Conservation (phyloP, 37 sponge, comb jelly and placozoan species). For the Chondrosia reniformis region DNA sequence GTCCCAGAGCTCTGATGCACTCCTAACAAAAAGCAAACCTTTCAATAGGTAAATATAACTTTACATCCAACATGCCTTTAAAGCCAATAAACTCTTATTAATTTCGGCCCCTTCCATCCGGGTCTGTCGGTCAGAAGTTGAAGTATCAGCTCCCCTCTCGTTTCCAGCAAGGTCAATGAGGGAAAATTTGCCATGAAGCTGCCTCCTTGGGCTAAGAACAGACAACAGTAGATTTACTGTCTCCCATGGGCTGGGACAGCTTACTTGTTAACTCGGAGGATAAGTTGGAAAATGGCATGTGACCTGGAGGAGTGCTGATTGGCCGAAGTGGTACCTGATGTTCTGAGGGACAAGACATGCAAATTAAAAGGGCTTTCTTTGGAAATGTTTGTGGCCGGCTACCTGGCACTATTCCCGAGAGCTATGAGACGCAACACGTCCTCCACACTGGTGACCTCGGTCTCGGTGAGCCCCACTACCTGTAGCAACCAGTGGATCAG, state of each 20-base stretch:
- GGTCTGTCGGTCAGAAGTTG: constrained; percentile 86
- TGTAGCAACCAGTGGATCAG: constrained; percentile 1
- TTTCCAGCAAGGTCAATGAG: constrained; percentile 98
- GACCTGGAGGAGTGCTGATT: constrained; percentile 97
- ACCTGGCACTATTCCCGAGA: constrained; percentile 77
- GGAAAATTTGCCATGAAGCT: constrained; percentile 95
- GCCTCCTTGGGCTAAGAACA: constrained; percentile 8
- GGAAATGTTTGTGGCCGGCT: neutral
- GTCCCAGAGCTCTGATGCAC: constrained; percentile 94
- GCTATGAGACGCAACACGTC: constrained; percentile 85
- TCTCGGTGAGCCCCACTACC: constrained; percentile 89
- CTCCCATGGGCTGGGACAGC: neutral
- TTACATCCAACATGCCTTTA: constrained; percentile 67
- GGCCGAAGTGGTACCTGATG: constrained; percentile 94
- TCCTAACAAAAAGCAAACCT: constrained; percentile 51
- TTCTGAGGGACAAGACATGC: constrained; percentile 35
- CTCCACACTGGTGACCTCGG: constrained; percentile 52
- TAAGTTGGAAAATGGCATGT: constrained; percentile 96
- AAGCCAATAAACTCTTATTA: constrained; percentile 92
- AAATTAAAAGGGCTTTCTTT: neutral
- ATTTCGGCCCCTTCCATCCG: constrained; percentile 99
- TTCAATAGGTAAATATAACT: neutral
- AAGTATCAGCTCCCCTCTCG: constrained; percentile 97
- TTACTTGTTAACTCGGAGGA: constrained; percentile 36
- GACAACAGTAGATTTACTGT: neutral